Conservation (phyloP, 1,140 invertebrate species). For the Cryptotermes secundus region DNA sequence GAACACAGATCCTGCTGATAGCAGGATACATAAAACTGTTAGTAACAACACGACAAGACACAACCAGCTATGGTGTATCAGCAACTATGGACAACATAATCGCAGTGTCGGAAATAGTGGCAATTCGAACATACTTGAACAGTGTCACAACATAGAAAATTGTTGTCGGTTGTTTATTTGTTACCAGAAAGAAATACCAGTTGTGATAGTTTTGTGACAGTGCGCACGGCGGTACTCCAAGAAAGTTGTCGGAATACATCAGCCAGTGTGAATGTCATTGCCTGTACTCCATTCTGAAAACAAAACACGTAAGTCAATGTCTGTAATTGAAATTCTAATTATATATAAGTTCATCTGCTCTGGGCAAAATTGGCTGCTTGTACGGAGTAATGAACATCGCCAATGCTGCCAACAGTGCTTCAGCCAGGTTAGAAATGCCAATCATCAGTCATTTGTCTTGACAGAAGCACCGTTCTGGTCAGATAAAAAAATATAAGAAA, state of each 20-base stretch:
- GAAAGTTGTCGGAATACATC: background rate
- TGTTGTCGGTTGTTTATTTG: background rate
- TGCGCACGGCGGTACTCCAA: background rate
- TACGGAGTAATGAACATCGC: too few species aligned
- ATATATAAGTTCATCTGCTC: too few species aligned
- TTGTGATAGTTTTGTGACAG: background rate
- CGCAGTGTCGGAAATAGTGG: background rate
- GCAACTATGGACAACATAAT: too few species aligned
- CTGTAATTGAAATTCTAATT: too few species aligned
- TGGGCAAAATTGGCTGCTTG: too few species aligned
- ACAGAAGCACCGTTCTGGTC: too few species aligned
- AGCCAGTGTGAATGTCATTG: background rate
- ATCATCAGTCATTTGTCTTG: too few species aligned
- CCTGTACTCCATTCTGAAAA: background rate
- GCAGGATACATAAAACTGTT: background rate
- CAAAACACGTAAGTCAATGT: background rate
- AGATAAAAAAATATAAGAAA: too few species aligned
- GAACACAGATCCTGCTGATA: background rate
- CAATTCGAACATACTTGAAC: background rate
- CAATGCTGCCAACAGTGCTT: too few species aligned
- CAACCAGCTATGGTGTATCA: background rate
- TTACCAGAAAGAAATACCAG: background rate
- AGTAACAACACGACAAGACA: background rate
- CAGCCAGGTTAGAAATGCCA: too few species aligned
- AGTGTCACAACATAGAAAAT: background rate